Base-by-base conservation (phyloP, 2,113 vertebrate genomes). In the Ageneiosus marmoratus region DNA sequence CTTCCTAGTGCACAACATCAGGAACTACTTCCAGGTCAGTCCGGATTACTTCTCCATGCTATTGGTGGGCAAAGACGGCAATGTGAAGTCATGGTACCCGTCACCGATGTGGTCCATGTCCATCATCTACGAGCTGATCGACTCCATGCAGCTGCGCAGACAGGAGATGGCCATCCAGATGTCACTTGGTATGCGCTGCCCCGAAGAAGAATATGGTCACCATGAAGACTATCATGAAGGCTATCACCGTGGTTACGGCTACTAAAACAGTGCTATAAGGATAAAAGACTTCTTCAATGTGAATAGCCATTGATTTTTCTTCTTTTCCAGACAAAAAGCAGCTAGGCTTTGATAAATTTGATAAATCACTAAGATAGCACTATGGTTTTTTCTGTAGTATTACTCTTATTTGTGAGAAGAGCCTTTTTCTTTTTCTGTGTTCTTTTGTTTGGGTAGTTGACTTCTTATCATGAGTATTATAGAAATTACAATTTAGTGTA, bases 81-180 rank as follows among this genome's bases (percentile, higher is more conserved):
- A 97, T 0, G 95, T 97, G 72, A 97, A 97, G 87, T 96, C 96
- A 79, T 97, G 96, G 96, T 97, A 96, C 84, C 95, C 96, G 76
- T 96, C 96, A 20, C 96, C 96, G 3, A 95, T 96, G 95, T 96
- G 95, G 95, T 96, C 96, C n/a, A 96, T 97, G 96, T 94, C 95
- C 0, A 95, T 95, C 8, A 94, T 97, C 58, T 97, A 96, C 1
- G 95, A 97, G 83, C 92, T 97, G 89, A 95, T 97, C 15, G 96
- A 97, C 86, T 96, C 96, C 5, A 97, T 97, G 96, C 96, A 97
- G 89, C 94, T 97, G 34, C 94, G 96, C 84, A 92, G 95, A 44
- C 96, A 97, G 87, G 96, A 97, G 88, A 96, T 97, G 96, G 96
- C 95, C 63, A 97, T 97, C 84, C 96, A 97, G 90, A 94, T 94